phyloP scores from a whole-genome alignment of 2,113 vertebrate genomes.

The Deroptyus accipitrinus region DNA sequence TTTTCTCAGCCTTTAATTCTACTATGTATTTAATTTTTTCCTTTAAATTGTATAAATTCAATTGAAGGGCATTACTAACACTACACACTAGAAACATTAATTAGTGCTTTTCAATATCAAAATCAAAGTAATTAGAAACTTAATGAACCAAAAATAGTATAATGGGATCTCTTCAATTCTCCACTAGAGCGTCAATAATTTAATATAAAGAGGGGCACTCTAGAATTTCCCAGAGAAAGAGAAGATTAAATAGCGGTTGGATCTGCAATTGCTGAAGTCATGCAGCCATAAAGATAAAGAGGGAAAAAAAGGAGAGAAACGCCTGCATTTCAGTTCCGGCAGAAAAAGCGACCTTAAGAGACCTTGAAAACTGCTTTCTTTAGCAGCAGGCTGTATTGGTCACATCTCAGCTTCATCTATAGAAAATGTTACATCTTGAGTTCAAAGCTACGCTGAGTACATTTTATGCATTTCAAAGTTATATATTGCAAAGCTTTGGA shows the following conservation, averaged over 20 bases:
- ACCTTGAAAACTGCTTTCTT: not conserved
- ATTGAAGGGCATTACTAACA: not conserved
- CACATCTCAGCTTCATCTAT: not conserved
- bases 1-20: not conserved
- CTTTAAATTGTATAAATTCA: not conserved
- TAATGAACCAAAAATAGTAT: constrained; percentile 16
- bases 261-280: not conserved
- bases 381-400: not conserved
- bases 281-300: not conserved
- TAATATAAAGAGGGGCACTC: constrained; percentile 10
- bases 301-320: not conserved
- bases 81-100: not conserved
- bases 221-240: constrained; percentile 32
- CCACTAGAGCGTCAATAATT: constrained; percentile 45
- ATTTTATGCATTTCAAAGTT: not conserved
- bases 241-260: not conserved
- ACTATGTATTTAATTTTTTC: not conserved
- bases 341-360: not conserved
- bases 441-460: not conserved
- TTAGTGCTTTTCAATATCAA: constrained; percentile 34
- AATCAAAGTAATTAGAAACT: constrained; percentile 20
- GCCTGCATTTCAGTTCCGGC: not conserved
- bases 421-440: not conserved
- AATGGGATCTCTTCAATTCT: not conserved
- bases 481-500: not conserved